These are phyloP conservation scores for Cryptosula pallasiana DNA, from an alignment of 2,888 invertebrate genomes.

Conservation along the genomic window DNA sequence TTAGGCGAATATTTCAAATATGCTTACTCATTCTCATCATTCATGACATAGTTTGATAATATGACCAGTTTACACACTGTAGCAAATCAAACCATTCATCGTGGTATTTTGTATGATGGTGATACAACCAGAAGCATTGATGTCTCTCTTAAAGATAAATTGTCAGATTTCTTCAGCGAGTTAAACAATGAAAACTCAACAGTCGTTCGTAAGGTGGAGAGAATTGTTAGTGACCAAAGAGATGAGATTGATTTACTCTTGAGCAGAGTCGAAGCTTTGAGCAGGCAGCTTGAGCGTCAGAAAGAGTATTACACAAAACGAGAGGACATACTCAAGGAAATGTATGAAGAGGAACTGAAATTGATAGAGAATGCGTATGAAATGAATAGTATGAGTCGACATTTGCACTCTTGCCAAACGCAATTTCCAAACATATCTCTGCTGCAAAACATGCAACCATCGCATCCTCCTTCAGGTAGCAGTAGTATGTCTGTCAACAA, in stretches of 20 bases:
- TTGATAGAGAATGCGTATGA: conserved; percentile 5
- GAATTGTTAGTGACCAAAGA: background rate
- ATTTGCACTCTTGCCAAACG: too few species aligned
- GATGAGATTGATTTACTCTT: conserved; percentile 4
- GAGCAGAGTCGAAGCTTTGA: background rate
- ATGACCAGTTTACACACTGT: too few species aligned
- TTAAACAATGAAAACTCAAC: background rate
- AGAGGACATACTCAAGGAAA: conserved; percentile 15
- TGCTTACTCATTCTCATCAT: too few species aligned
- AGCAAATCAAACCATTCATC: too few species aligned
- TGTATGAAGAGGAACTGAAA: conserved; percentile 19
- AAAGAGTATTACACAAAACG: conserved; percentile 11
- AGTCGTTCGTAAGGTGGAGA: conserved; percentile 10
- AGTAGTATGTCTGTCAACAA: background rate
- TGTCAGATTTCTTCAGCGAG: background rate
- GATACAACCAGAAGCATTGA: background rate
- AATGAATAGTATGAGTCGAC: background rate
- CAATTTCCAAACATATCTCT: background rate
- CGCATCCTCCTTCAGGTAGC: background rate
- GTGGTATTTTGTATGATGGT: background rate
- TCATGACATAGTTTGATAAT: too few species aligned
- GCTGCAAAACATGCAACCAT: background rate
- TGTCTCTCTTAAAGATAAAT: background rate
- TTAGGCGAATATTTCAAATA: too few species aligned
- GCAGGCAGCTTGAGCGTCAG: background rate